Evolutionary conservation across 2,888 invertebrate species (phyloP).

Genomic region (Dastarcus helophoroides): DNA sequence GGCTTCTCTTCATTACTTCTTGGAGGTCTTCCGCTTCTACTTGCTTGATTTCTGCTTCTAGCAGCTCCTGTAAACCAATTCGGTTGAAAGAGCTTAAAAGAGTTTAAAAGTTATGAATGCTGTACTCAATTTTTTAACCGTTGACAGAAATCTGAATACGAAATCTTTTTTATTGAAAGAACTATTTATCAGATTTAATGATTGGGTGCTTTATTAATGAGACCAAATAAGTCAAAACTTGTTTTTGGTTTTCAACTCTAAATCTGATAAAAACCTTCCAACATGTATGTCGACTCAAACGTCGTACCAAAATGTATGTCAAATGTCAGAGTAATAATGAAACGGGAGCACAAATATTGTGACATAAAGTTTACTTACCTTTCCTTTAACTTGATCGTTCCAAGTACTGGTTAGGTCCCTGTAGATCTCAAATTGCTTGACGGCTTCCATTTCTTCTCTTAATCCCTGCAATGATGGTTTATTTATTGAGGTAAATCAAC

Average conservation of each 20-base stretch:
- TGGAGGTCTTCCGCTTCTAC: constrained; percentile 25
- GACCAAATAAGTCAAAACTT: too few species aligned
- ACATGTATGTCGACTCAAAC: too few species aligned
- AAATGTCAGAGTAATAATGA: not conserved
- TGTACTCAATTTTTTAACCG: too few species aligned
- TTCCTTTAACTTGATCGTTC: constrained; percentile 31
- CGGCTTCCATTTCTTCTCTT: constrained; percentile 42
- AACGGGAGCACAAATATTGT: not conserved
- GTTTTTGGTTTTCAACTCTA: too few species aligned
- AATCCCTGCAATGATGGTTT: constrained; percentile 35
- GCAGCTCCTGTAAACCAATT: constrained; percentile 19
- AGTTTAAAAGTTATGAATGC: too few species aligned
- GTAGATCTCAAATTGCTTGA: constrained; percentile 35
- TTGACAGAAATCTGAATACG: too few species aligned
- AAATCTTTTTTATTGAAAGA: too few species aligned
- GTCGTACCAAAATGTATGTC: not conserved
- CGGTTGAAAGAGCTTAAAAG: too few species aligned
- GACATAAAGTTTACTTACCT: constrained; percentile 15
- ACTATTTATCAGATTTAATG: too few species aligned
- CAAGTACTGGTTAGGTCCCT: constrained; percentile 31
- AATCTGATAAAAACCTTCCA: too few species aligned
- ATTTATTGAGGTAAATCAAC: too few species aligned
- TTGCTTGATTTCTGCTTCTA: constrained; percentile 24
- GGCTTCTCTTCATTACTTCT: constrained; percentile 24
- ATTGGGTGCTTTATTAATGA: too few species aligned